Evolutionary conservation across 2,888 invertebrate species (phyloP).

Genomic region (Phlogophora meticulosa): DNA sequence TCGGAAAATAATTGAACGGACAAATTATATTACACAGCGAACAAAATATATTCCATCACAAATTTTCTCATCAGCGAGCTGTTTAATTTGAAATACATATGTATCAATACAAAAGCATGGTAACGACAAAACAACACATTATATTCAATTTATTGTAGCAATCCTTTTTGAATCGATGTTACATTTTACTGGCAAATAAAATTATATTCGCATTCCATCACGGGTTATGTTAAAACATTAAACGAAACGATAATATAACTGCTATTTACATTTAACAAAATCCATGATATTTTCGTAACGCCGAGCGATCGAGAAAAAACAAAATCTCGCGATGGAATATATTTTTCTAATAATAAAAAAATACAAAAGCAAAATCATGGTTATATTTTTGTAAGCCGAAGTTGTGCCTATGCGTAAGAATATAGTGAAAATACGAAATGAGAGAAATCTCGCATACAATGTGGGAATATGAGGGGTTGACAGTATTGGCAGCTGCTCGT

Average conservation of each 20-base stretch:
- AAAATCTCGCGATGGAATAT: slow-evolving; percentile 25
- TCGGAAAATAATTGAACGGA: not conserved
- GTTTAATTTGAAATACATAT: slow-evolving; percentile 28
- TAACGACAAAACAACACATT: slow-evolving; percentile 22
- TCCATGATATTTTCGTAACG: slow-evolving; percentile 42
- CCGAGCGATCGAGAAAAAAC: slow-evolving; percentile 28
- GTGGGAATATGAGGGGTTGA: slow-evolving; percentile 66
- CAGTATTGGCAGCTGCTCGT: slow-evolving; percentile 77
- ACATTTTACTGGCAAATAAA: slow-evolving; percentile 33
- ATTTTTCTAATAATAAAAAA: slow-evolving; percentile 36
- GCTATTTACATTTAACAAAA: slow-evolving; percentile 35
- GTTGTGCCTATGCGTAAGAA: slow-evolving; percentile 45
- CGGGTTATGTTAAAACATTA: slow-evolving; percentile 19
- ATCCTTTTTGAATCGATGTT: slow-evolving; percentile 17
- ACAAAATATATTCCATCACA: slow-evolving; percentile 1
- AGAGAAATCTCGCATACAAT: slow-evolving; percentile 50
- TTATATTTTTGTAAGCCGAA: slow-evolving; percentile 48
- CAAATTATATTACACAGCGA: not conserved
- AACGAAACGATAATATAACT: slow-evolving; percentile 24
- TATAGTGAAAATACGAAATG: slow-evolving; percentile 51
- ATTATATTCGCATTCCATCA: slow-evolving; percentile 30
- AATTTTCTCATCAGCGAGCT: slow-evolving; percentile 19
- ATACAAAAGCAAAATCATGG: slow-evolving; percentile 34
- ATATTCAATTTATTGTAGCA: slow-evolving; percentile 30
- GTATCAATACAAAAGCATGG: slow-evolving; percentile 17